A percentile compares a stretch with the other conserved stretches of the same genome.
Evolutionary conservation across 1,140 invertebrate species (phyloP).

Genomic region (Drosophila lini): DNA sequence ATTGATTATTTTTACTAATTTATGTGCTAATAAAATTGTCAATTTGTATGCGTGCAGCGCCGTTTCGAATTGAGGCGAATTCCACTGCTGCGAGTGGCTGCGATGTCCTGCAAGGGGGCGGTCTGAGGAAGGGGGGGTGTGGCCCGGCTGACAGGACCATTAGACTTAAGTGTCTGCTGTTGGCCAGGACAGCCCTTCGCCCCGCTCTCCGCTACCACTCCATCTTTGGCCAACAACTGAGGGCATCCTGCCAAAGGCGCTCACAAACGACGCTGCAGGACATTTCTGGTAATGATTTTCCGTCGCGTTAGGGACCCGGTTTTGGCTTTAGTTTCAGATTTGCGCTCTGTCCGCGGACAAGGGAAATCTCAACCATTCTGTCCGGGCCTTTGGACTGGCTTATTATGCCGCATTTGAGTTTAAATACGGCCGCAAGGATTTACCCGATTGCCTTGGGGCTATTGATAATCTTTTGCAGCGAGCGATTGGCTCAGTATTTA

Average conservation of each 20-base stretch:
- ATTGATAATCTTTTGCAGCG: slow-evolving; percentile 48
- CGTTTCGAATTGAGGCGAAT: slow-evolving; percentile 39
- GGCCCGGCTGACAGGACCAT: slow-evolving; percentile 66
- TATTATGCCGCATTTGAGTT: slow-evolving; percentile 70
- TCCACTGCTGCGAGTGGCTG: slow-evolving; percentile 25
- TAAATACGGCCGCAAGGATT: slow-evolving; percentile 53
- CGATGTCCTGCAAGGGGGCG: slow-evolving; percentile 12
- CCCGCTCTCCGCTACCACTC: slow-evolving; percentile 4
- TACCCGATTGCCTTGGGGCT: slow-evolving; percentile 43
- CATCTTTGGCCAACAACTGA: slow-evolving; percentile 24
- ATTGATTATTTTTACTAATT: slow-evolving; percentile 81
- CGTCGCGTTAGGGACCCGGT: slow-evolving; percentile 28
- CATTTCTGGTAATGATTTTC: slow-evolving; percentile 76
- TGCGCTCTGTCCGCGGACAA: slow-evolving; percentile 7
- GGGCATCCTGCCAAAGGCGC: slow-evolving; percentile 70
- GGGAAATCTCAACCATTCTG: slow-evolving; percentile 29
- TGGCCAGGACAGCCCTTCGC: slow-evolving; percentile 14
- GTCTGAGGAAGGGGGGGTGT: slow-evolving; percentile 16
- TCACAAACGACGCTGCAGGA: slow-evolving; percentile 77
- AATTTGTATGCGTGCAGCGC: slow-evolving; percentile 74
- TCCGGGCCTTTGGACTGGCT: slow-evolving; percentile 43
- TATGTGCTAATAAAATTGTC: slow-evolving; percentile 81
- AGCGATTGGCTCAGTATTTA: slow-evolving; percentile 30
- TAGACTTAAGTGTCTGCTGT: slow-evolving; percentile 72
- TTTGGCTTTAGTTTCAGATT: slow-evolving; percentile 47